A percentile compares a stretch with the other conserved stretches of the same genome.
These are phyloP conservation scores for Onychorhynchus coronatus DNA, from an alignment of 2,113 vertebrate species.

Conservation along the genomic window DNA sequence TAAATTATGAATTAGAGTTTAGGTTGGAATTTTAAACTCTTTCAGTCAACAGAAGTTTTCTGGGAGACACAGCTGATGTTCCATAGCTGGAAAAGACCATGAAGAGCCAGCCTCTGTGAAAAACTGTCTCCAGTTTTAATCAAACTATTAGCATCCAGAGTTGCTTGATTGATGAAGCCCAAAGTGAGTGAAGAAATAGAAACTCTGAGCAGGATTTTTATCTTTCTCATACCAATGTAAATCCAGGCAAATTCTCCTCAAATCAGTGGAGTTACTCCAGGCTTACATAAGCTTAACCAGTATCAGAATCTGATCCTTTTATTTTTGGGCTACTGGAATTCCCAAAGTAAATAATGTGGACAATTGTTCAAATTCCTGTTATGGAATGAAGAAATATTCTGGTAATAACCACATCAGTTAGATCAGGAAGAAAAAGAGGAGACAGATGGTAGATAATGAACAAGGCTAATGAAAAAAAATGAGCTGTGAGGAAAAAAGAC, in stretches of 20 bases:
- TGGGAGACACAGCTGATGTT: neutral
- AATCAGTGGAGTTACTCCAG: neutral
- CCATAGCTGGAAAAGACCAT: neutral
- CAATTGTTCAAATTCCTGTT: conserved; percentile 16
- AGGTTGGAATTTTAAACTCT: neutral
- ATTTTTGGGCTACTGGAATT: conserved; percentile 20
- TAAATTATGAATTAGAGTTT: neutral
- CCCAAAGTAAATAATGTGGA: conserved; percentile 11
- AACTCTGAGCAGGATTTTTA: neutral
- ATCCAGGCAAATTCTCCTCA: neutral
- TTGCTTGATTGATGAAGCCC: neutral
- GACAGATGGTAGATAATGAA: neutral
- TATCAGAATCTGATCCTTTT: conserved; percentile 7
- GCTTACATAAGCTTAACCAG: neutral
- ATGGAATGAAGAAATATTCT: neutral
- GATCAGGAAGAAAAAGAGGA: neutral
- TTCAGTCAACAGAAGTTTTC: neutral
- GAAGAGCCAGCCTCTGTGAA: neutral
- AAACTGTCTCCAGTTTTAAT: neutral
- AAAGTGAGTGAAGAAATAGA: neutral
- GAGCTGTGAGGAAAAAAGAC: neutral
- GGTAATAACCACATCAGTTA: neutral
- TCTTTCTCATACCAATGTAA: neutral
- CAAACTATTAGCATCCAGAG: neutral
- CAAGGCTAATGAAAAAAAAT: neutral